Evolutionary conservation across 2,797 vertebrate species (phyloP), one percentile per base, ranked within the genome.

Genomic region (Chromis chromis): DNA sequence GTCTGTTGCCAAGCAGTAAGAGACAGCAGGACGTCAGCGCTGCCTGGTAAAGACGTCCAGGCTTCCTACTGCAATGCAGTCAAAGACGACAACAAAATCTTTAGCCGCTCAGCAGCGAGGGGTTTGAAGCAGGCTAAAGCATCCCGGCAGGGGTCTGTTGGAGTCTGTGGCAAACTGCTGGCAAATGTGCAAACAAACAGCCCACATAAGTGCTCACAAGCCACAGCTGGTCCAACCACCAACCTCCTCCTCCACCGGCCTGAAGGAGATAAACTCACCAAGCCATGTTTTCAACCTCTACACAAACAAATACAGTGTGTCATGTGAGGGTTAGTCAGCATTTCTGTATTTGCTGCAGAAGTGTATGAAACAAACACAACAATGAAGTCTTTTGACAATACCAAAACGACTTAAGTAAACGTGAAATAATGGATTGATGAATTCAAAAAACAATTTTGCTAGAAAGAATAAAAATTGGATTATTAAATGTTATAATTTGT

Each of bases 61-160:
- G 44, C 60, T 67, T 79, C 62, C 64, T 66, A 12, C 86, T 78
- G 88, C 86, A 90, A 62, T 88, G 86, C 86, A 83, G 87, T 63
- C 60, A 58, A 60, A 87, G 61, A 71, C n/a, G 28, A 69, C 76
- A 79, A 66, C 72, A 79, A 25, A 73, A 61, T 74, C 68, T 81
- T 78, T 48, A 67, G 67, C 70, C 11, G 40, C n/a, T 59, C 12
- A 16, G 59, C 22, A 72, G 53, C 4, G 25, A 39, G 25, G 56
- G 71, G 59, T 27, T 72, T 74, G 4, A 31, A 62, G 36, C 25
- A 36, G 31, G 44, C 62, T 56, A 54, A 78, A 61, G 22, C 53
- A 28, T 46, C 42, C 50, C 50, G 0, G 54, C 44, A 39, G 80
- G 78, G 65, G 66, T 64, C 65, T 69, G 57, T 63, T 79, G 10